Conservation (phyloP, 2,113 vertebrate species). For the Poeciliopsis occidentalis region DNA sequence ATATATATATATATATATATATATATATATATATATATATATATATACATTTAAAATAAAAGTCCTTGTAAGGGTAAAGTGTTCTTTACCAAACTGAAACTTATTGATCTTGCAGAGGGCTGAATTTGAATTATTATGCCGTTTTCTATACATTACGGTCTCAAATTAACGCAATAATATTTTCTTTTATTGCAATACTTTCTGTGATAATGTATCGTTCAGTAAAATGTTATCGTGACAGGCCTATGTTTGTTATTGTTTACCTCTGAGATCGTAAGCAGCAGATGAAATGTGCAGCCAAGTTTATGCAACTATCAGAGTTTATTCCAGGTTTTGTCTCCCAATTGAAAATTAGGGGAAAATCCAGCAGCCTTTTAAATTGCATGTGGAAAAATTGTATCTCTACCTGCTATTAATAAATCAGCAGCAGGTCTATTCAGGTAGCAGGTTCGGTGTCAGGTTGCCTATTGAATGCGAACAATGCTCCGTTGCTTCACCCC, state of each 20-base stretch:
- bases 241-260: not conserved
- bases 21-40: too few relatives aligned
- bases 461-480: constrained; percentile 24
- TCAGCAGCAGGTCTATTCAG: constrained; percentile 55
- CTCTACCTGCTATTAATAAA: constrained; percentile 58
- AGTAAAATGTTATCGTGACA: too few relatives aligned
- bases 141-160: too few relatives aligned
- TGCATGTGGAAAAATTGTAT: constrained; percentile 41
- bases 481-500: constrained; percentile 65
- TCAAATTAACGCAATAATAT: too few relatives aligned
- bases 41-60: too few relatives aligned
- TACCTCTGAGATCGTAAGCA: not conserved
- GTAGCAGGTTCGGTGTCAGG: constrained; percentile 59
- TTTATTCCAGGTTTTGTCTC: not conserved
- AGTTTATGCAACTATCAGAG: not conserved
- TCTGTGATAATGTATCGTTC: too few relatives aligned
- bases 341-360: not conserved
- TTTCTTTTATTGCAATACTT: too few relatives aligned
- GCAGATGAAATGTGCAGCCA: not conserved
- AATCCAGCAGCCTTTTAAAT: not conserved
- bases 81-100: too few relatives aligned
- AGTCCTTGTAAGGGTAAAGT: too few relatives aligned
- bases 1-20: too few relatives aligned
- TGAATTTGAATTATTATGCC: too few relatives aligned
- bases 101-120: too few relatives aligned